Evolutionary conservation across 2,888 invertebrate genomes (phyloP), one percentile per base, ranked within the genome.

Genomic region (Leucophenga montana): DNA sequence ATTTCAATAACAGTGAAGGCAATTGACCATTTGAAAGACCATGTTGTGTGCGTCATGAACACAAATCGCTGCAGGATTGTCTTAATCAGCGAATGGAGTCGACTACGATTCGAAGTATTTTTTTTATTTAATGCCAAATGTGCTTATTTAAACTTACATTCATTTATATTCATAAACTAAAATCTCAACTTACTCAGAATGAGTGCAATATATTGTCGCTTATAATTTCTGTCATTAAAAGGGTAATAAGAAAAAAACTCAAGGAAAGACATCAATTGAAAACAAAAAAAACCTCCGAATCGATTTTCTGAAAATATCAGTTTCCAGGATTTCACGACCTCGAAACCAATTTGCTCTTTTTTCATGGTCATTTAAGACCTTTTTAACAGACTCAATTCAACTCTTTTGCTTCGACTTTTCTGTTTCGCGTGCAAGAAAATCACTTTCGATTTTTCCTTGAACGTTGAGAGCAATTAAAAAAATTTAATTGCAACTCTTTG

Each of bases 401-500:
- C 78, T 75, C 75, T 74, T 74, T 73, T 53, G 48, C 64, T 54
- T 48, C 33, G n/a, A 31, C n/a, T 66, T 62, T 59, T 44, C 39
- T 8, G 59, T 65, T 69, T 67, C 20, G 59, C 70, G 67, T 65
- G 50, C 27, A 6, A 67, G 64, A 70, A 73, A 71, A 67, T 71
- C 79, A 78, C 80, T 80, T 79, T 80, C 79, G 71, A 39, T 73
- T 76, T 79, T 79, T 76, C 78, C 79, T 75, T 77, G 78, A 80
- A 79, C 73, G 72, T 71, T 75, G 70, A 67, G 68, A 66, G 81
- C 76, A 80, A 82, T 82, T 80, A 82, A 83, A 83, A n/a, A 77
- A 72, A 65, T 75, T 73, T 73, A 79, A 78, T 80, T 81, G 78
- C 78, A 83, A 81, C 84, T 82, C 82, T 83, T 78, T 83, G 81